Conservation (phyloP, 2,888 invertebrate species). For the Parnassius mnemosyne region DNA sequence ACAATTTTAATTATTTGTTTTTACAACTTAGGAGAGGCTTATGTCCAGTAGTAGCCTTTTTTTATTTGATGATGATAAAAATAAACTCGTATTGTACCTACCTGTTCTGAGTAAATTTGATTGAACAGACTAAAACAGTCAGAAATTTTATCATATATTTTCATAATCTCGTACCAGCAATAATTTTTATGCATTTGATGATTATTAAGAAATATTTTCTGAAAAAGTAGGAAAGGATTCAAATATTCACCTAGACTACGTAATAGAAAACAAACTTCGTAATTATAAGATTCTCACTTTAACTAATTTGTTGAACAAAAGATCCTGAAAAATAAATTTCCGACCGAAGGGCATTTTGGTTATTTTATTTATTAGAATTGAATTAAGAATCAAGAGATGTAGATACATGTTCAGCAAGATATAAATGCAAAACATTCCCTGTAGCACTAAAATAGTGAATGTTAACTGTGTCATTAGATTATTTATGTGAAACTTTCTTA, state of each 20-base stretch:
- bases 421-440: constrained; percentile 46
- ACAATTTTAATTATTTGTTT: no score
- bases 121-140: constrained; percentile 55
- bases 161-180: constrained; percentile 62
- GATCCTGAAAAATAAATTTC: constrained; percentile 35
- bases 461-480: constrained; percentile 41
- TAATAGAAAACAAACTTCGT: neutral
- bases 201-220: constrained; percentile 37
- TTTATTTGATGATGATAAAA: no score
- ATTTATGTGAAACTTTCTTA: constrained; percentile 40
- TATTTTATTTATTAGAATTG: constrained; percentile 40
- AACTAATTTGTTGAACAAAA: constrained; percentile 31
- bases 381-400: constrained; percentile 44
- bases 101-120: constrained; percentile 55
- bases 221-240: constrained; percentile 24
- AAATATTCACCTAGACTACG: neutral
- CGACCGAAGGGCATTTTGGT: constrained; percentile 30
- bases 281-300: constrained; percentile 38
- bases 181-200: constrained; percentile 33
- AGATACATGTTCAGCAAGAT: constrained; percentile 44
- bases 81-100: constrained; percentile 27
- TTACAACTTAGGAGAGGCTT: no score
- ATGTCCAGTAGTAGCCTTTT: no score
- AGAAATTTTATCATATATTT: constrained; percentile 59
- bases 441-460: constrained; percentile 45